phyloP scores from a whole-genome alignment of 2,113 vertebrate genomes.

The Lampris megalopsis region DNA sequence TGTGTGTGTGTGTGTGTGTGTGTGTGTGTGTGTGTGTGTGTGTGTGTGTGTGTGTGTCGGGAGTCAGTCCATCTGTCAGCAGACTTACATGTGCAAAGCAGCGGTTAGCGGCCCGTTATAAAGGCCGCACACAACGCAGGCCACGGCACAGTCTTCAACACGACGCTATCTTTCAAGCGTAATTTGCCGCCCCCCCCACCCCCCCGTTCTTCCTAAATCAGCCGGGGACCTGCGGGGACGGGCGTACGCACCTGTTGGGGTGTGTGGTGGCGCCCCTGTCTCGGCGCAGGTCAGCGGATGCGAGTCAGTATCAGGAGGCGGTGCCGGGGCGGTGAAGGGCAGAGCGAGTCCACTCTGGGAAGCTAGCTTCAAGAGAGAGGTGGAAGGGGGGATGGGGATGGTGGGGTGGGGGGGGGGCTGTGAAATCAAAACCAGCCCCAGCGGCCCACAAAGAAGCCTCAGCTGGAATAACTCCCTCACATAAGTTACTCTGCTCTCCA shows the following conservation, averaged over 20 bases:
- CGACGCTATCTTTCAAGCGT: conserved; percentile 66
- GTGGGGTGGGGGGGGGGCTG: conserved; percentile 44
- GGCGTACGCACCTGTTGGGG: conserved; percentile 80
- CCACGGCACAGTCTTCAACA: conserved; percentile 50
- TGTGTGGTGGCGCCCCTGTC: conserved; percentile 46
- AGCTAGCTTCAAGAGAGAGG: conserved; percentile 30
- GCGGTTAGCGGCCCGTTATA: conserved; percentile 1
- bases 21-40: conserved; percentile 1
- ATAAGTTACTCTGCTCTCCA: conserved; percentile 76
- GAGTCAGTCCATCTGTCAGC: background rate
- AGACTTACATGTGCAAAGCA: background rate
- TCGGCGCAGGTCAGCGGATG: conserved; percentile 41
- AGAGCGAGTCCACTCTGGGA: conserved; percentile 34
- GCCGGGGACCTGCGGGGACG: conserved; percentile 62
- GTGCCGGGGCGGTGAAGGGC: conserved; percentile 19
- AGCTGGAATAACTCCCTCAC: conserved; percentile 79
- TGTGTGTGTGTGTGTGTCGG: background rate
- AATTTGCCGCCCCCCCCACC: conserved; percentile 47
- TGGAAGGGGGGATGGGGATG: conserved; percentile 61
- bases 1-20: background rate
- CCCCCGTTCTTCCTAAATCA: conserved; percentile 68
- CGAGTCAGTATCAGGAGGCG: conserved; percentile 23
- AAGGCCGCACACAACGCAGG: conserved; percentile 38
- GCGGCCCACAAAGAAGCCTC: conserved; percentile 71
- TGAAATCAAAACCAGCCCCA: conserved; percentile 82